A percentile compares a stretch with the other conserved stretches of the same genome.
These are phyloP conservation scores for Heteromormyrus szaboi DNA, from an alignment of 2,797 vertebrate genomes.

Conservation along the genomic window DNA sequence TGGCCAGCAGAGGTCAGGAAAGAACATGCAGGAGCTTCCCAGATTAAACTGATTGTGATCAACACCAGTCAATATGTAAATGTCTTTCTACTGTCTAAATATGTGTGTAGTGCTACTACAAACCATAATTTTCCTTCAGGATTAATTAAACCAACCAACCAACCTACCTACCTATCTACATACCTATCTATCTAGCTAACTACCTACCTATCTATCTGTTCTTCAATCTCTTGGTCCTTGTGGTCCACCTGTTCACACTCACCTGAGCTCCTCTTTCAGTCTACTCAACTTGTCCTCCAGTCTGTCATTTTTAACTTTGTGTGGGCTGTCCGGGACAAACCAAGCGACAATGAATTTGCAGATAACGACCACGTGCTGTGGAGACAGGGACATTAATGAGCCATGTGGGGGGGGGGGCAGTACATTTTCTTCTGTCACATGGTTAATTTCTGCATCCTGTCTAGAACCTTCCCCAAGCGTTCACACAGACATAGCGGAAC, in stretches of 20 bases:
- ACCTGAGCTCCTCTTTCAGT: conserved; percentile 63
- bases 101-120: background rate
- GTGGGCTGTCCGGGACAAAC: conserved; percentile 79
- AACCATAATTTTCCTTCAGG: background rate
- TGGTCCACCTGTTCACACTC: background rate
- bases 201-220: background rate
- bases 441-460: background rate
- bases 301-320: conserved; percentile 71
- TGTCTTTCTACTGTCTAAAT: background rate
- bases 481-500: background rate
- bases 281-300: conserved; percentile 60
- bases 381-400: conserved; percentile 7
- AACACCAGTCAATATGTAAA: background rate
- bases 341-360: conserved; percentile 82
- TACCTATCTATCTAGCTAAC: background rate
- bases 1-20: background rate
- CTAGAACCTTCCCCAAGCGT: background rate
- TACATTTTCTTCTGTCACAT: background rate
- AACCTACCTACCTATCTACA: too few species aligned
- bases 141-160: background rate
- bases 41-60: background rate
- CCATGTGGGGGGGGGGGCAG: background rate
- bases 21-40: background rate
- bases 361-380: conserved; percentile 81
- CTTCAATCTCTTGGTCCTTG: background rate